Percentiles rank a stretch among this genome's conserved stretches.
Evolutionary conservation across 2,888 invertebrate genomes (phyloP).

Genomic region (Spilarctia lutea): DNA sequence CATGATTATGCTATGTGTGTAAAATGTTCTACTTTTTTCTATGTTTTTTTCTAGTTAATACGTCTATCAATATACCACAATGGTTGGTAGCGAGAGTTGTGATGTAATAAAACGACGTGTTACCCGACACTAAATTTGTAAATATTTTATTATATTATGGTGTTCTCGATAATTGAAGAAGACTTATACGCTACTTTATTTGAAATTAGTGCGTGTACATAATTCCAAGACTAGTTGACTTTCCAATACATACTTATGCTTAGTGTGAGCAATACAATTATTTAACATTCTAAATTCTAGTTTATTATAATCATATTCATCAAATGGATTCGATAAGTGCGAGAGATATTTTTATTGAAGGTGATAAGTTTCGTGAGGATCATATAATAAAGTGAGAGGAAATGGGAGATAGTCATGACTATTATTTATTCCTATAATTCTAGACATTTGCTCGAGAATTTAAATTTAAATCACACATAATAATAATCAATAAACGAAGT

Average conservation of each 20-base stretch:
- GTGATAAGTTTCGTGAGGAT: slow-evolving; percentile 31
- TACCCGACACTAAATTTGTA: background rate
- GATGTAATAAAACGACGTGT: slow-evolving; percentile 11
- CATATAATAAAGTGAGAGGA: slow-evolving; percentile 33
- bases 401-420: slow-evolving; percentile 31
- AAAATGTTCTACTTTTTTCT: slow-evolving; percentile 40
- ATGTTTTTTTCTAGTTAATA: slow-evolving; percentile 17
- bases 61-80: slow-evolving; percentile 26
- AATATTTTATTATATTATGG: background rate
- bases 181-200: slow-evolving; percentile 27
- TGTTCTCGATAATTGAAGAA: slow-evolving; percentile 19
- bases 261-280: slow-evolving; percentile 51
- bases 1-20: slow-evolving; percentile 34
- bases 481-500: too few relatives aligned
- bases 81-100: slow-evolving; percentile 26
- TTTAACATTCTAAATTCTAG: slow-evolving; percentile 41
- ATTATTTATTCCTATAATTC: slow-evolving; percentile 23
- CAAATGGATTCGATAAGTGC: slow-evolving; percentile 35
- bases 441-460: slow-evolving; percentile 20
- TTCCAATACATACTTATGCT: slow-evolving; percentile 42
- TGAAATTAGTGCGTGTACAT: slow-evolving; percentile 32
- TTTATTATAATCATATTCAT: slow-evolving; percentile 30
- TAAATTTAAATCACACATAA: background rate
- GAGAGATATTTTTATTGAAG: slow-evolving; percentile 31
- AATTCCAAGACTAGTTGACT: slow-evolving; percentile 31